Percentiles rank a stretch among this genome's conserved stretches.
Conservation (phyloP, 2,888 invertebrate species). For the Galerucella nymphaeae region DNA sequence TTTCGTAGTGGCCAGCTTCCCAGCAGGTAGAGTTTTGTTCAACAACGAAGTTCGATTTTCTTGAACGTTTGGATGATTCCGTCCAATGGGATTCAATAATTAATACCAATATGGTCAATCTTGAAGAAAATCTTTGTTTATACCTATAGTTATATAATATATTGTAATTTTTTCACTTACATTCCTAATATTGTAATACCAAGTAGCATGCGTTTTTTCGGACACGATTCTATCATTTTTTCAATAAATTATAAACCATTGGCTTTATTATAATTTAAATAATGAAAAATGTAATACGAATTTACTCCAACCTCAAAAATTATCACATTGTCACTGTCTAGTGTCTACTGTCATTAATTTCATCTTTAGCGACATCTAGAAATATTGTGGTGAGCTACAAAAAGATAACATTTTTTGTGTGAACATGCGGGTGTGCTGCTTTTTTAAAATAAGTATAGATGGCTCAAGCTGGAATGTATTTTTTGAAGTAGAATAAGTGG, state of each 20-base stretch:
- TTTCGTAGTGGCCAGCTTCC: slow-evolving; percentile 76
- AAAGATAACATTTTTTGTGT: too few relatives aligned
- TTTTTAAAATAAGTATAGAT: too few relatives aligned
- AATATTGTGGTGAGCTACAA: not conserved
- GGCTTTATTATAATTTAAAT: not conserved
- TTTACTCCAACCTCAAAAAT: not conserved
- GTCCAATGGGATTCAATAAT: slow-evolving; percentile 84
- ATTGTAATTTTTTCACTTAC: slow-evolving; percentile 67
- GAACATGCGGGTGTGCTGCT: too few relatives aligned
- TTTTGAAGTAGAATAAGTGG: too few relatives aligned
- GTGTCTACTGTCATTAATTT: not conserved
- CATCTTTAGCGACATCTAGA: not conserved
- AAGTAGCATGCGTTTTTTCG: slow-evolving; percentile 84
- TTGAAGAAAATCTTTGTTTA: slow-evolving; percentile 56
- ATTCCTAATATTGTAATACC: slow-evolving; percentile 81
- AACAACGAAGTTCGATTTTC: slow-evolving; percentile 73
- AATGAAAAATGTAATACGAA: not conserved
- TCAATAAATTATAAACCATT: not conserved
- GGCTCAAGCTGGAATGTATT: too few relatives aligned
- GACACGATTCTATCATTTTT: slow-evolving; percentile 85
- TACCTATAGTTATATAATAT: not conserved
- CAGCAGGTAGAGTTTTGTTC: slow-evolving; percentile 85
- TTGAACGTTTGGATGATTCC: slow-evolving; percentile 65
- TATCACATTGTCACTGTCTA: not conserved
- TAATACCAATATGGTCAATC: slow-evolving; percentile 83